Conservation (phyloP, 2,113 vertebrate species). For the Elachura formosa region DNA sequence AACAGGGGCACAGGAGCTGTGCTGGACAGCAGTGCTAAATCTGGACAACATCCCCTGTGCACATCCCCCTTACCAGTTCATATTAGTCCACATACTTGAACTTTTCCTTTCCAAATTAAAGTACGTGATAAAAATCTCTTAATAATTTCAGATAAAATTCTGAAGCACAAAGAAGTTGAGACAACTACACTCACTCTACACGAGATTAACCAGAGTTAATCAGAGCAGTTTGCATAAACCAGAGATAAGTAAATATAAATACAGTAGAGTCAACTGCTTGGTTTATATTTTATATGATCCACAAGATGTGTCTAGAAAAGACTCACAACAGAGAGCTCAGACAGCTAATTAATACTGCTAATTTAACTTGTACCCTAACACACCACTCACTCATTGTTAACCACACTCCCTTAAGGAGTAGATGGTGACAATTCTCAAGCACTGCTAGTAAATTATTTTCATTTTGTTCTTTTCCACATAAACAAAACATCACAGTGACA, state of each 20-base stretch:
- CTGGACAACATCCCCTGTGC: not conserved
- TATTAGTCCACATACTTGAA: not conserved
- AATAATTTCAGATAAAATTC: too few relatives aligned
- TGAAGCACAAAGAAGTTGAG: not conserved
- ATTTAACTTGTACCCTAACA: not conserved
- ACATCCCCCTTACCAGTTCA: not conserved
- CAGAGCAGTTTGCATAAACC: not conserved
- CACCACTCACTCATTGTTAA: not conserved
- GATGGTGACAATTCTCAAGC: not conserved
- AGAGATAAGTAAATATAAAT: not conserved
- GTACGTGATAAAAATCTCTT: not conserved
- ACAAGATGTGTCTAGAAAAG: not conserved
- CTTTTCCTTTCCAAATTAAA: not conserved
- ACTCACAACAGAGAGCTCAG: not conserved
- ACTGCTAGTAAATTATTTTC: not conserved
- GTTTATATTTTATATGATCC: not conserved
- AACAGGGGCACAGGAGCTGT: not conserved
- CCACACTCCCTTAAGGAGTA: not conserved
- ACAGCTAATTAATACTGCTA: not conserved
- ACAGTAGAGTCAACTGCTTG: not conserved
- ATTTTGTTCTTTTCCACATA: not conserved
- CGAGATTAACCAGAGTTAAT: not conserved
- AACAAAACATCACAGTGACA: not conserved
- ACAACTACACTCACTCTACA: not conserved
- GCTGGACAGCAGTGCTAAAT: not conserved